Conservation (phyloP, 2,113 vertebrate genomes). For the Saguinus imperator region DNA sequence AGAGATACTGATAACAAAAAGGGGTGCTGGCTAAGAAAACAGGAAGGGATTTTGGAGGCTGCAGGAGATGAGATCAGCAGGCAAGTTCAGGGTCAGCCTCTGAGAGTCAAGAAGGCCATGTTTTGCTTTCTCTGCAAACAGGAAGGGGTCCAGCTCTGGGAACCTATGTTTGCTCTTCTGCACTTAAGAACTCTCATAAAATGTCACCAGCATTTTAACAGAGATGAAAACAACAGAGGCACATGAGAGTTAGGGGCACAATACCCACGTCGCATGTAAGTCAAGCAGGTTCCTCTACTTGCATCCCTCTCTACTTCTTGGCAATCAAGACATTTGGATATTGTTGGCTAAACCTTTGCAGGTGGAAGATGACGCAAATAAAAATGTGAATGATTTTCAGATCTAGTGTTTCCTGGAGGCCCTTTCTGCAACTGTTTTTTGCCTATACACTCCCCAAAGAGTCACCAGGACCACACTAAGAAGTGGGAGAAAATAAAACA, state of each 20-base stretch:
- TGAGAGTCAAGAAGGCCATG: no score
- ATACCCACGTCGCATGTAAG: background rate
- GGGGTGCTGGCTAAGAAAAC: no score
- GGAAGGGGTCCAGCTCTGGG: background rate
- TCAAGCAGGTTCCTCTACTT: background rate
- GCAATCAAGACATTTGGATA: background rate
- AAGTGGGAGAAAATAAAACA: background rate
- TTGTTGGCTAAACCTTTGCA: background rate
- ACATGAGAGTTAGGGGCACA: background rate
- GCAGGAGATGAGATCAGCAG: no score
- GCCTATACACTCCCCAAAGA: background rate
- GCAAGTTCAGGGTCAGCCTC: no score
- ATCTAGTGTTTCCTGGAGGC: background rate
- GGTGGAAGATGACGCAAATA: background rate
- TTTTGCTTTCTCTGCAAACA: background rate
- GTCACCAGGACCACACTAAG: background rate
- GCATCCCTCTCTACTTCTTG: background rate
- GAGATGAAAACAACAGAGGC: background rate
- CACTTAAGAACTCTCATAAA: background rate
- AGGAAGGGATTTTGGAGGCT: no score
- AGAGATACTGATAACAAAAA: background rate
- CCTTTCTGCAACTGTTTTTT: background rate
- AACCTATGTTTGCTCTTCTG: background rate
- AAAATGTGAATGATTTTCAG: background rate
- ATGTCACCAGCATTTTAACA: background rate